A percentile compares a stretch with the other conserved stretches of the same genome.
Evolutionary conservation across 2,888 invertebrate genomes (phyloP).

Genomic region (Ceratothoa steindachneri): DNA sequence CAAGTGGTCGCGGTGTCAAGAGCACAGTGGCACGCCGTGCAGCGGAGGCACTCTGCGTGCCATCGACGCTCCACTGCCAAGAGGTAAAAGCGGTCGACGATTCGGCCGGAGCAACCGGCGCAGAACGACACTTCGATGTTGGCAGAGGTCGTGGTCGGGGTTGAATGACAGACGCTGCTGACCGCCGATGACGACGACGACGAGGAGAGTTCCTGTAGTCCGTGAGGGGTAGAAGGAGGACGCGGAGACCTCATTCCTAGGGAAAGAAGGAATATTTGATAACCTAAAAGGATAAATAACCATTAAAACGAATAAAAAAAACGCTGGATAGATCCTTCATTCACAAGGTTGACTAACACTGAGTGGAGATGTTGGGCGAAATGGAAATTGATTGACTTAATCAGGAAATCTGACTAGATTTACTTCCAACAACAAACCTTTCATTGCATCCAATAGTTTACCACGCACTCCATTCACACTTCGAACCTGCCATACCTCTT

Average conservation of each 20-base stretch:
- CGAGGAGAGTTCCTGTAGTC: not conserved
- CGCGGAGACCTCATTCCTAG: not conserved
- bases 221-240: constrained; percentile 2
- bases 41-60: constrained; percentile 79
- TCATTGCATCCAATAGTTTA: too few species aligned
- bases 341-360: too few species aligned
- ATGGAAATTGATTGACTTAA: too few species aligned
- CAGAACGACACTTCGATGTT: constrained; percentile 52
- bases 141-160: constrained; percentile 3
- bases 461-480: too few species aligned
- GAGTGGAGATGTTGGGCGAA: too few species aligned
- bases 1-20: constrained; percentile 82
- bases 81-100: constrained; percentile 65
- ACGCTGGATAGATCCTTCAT: too few species aligned
- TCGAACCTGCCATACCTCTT: too few species aligned
- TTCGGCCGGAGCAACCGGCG: constrained; percentile 62
- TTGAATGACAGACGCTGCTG: not conserved
- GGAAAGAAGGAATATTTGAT: not conserved
- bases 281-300: too few species aligned
- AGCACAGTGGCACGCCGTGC: constrained; percentile 77
- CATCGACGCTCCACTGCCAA: constrained; percentile 82
- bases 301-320: too few species aligned
- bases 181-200: not conserved
- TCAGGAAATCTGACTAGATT: too few species aligned
- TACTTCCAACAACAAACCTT: too few species aligned